Evolutionary conservation across 2,797 vertebrate species (phyloP).

Genomic region (Jordanella pulchra): DNA sequence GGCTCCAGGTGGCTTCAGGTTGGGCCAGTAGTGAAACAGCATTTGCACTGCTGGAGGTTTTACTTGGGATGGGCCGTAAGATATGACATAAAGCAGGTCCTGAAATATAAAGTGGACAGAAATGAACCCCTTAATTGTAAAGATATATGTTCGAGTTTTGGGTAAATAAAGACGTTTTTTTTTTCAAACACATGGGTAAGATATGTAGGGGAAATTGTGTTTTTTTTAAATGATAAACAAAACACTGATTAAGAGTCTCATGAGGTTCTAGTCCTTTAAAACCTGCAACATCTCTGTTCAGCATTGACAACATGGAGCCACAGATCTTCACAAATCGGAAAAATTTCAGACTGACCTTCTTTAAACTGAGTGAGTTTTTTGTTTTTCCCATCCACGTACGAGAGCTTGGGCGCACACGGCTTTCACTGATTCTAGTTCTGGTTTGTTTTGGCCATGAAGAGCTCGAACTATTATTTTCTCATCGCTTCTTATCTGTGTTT

Average conservation of each 20-base stretch:
- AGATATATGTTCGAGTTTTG: neutral
- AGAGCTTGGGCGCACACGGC: neutral
- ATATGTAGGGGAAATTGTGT: neutral
- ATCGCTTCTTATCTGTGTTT: too few species aligned
- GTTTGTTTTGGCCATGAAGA: neutral
- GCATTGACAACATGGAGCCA: neutral
- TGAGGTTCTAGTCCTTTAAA: neutral
- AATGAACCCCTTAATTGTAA: neutral
- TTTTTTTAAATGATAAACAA: neutral
- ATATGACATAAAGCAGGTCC: slow-evolving; percentile 98
- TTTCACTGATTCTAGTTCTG: neutral
- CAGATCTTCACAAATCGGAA: neutral
- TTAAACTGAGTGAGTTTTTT: neutral
- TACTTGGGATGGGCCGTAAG: slow-evolving; percentile 98
- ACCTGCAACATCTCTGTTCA: neutral
- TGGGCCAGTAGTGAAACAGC: slow-evolving; percentile 99
- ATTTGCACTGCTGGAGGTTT: slow-evolving; percentile 98
- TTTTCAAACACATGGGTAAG: neutral
- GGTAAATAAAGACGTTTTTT: neutral
- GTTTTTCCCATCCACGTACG: neutral
- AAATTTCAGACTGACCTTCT: neutral
- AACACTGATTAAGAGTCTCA: too few species aligned
- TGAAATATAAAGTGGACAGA: slow-evolving; percentile 55
- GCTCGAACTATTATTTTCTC: neutral
- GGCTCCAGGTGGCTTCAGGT: slow-evolving; percentile 96